Base-by-base conservation (phyloP, 2,888 invertebrate species). In the Ormyrus nitidulus region DNA sequence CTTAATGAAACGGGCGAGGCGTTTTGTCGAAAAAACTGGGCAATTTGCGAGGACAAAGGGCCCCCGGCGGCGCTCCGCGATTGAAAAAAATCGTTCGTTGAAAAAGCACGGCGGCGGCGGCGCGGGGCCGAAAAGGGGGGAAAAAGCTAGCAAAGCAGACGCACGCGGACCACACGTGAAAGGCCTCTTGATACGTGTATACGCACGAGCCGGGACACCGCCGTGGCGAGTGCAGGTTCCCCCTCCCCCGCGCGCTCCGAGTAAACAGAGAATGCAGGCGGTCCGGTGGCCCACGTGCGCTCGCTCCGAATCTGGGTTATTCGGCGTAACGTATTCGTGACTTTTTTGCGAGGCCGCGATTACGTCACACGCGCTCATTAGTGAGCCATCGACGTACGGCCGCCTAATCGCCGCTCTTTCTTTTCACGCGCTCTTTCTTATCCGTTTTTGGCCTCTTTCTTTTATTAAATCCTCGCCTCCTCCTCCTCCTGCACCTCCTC, bases 301-400 rank as follows among this genome's bases (percentile, higher is more conserved):
- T 19, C 19, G 19, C 19, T 19, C 19, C 34, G 64, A 13, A 74
- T 82, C 65, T 49, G 82, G 80, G 85, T 89, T 88, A 88, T 83
- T 81, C 81, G 83, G 86, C 85, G 85, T 85, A 86, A 87, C 86
- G 87, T 83, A 86, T 88, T 88, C 89, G 89, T 89, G 88, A 90
- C 89, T 89, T 89, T 89, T 88, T 86, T 81, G 86, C 89, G 87
- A 87, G 86, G 83, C 85, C 85, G 86, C 88, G 86, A 90, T 89
- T 89, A 88, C 88, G 88, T 89, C 88, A 87, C 88, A 87, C 62
- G 82, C 81, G 83, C 84, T 86, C 85, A 86, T 87, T 86, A 87
- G 85, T 81, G 9, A 51, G 44, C 70, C 66, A 75, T 75, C 68
- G 68, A 75, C 13, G n/a, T 8, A 13, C 65, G 78, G 74, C 82